Conservation (phyloP, 2,797 vertebrate genomes). For the Syngnathus rostellatus region DNA sequence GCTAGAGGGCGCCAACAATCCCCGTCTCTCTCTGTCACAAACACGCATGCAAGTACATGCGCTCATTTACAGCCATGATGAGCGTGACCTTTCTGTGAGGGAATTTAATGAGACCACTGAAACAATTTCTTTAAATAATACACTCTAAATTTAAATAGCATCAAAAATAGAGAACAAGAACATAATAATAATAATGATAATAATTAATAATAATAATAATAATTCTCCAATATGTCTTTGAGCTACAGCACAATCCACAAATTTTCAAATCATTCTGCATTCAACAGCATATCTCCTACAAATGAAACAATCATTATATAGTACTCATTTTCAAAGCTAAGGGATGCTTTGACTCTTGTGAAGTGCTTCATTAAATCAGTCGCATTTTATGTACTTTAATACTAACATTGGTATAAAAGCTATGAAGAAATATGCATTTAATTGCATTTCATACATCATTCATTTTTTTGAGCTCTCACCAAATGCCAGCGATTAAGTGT, state of each 20-base stretch:
- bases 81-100: background rate
- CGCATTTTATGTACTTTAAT: too few relatives aligned
- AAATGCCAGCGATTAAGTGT: background rate
- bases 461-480: background rate
- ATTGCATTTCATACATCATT: too few relatives aligned
- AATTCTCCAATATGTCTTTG: too few relatives aligned
- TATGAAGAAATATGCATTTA: too few relatives aligned
- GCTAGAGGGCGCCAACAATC: background rate
- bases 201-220: background rate
- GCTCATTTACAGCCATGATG: background rate
- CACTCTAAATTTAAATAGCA: background rate
- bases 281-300: too few relatives aligned
- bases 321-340: too few relatives aligned
- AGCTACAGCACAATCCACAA: too few relatives aligned
- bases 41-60: background rate
- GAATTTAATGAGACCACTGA: background rate
- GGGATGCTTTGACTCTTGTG: too few relatives aligned
- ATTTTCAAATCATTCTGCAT: too few relatives aligned
- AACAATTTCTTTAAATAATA: background rate
- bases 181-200: background rate
- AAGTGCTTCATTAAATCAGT: too few relatives aligned
- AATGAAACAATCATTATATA: too few relatives aligned
- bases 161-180: background rate
- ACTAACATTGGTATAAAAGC: too few relatives aligned
- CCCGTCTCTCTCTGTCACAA: background rate